Percentiles rank a stretch among this genome's conserved stretches.
Conservation (phyloP, 1,140 invertebrate species). For the Myzus persicae region DNA sequence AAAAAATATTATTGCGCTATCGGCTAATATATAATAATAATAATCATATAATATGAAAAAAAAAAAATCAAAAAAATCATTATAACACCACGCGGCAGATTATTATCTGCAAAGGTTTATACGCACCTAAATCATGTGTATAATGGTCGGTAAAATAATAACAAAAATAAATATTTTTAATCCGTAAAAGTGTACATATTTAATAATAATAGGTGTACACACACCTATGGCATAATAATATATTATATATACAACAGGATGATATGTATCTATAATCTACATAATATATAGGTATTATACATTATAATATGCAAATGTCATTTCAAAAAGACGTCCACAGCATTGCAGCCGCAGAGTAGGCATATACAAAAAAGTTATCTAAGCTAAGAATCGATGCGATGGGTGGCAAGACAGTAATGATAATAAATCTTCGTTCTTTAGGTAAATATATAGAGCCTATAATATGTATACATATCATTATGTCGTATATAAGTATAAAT, state of each 20-base stretch:
- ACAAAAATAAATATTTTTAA: constrained; percentile 23
- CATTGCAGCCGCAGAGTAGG: not conserved
- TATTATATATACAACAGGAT: not conserved
- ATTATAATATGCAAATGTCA: constrained; percentile 2
- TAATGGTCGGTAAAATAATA: not conserved
- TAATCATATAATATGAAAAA: not conserved
- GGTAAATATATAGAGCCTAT: not conserved
- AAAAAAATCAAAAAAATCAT: constrained; percentile 8
- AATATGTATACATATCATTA: not conserved
- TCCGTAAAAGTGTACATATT: not conserved
- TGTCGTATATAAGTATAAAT: not conserved
- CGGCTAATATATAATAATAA: not conserved
- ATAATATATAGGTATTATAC: not conserved
- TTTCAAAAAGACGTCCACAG: not conserved
- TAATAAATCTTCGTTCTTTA: not conserved
- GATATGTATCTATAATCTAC: not conserved
- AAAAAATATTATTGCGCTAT: constrained; percentile 3
- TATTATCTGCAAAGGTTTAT: not conserved
- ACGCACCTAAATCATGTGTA: not conserved
- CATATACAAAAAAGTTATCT: not conserved
- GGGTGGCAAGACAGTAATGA: not conserved
- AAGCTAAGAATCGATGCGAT: not conserved
- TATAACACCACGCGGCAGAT: not conserved
- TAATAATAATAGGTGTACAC: not conserved
- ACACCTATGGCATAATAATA: not conserved